phyloP scores from a whole-genome alignment of 2,797 vertebrate species.

The Rhinichthys osculus region DNA sequence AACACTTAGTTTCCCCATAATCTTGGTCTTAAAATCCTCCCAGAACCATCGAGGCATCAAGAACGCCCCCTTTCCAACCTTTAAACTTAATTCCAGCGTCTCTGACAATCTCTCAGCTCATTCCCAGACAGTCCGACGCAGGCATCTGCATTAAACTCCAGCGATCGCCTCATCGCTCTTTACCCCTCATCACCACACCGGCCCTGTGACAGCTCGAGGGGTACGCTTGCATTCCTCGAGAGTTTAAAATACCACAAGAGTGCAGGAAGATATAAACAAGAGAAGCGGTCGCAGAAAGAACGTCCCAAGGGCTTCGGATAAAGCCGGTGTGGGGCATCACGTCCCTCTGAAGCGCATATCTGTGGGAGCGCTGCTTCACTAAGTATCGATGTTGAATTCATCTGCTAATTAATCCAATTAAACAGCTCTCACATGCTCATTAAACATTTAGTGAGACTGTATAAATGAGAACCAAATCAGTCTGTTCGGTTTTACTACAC shows the following conservation, averaged over 20 bases:
- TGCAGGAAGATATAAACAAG: slow-evolving; percentile 37
- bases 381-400: slow-evolving; percentile 72
- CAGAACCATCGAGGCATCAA: slow-evolving; percentile 11
- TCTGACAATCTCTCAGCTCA: slow-evolving; percentile 52
- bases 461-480: slow-evolving; percentile 55
- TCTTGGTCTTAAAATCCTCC: slow-evolving; percentile 29
- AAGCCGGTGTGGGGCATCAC: slow-evolving; percentile 24
- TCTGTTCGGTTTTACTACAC: neutral
- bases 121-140: slow-evolving; percentile 62
- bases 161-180: slow-evolving; percentile 32
- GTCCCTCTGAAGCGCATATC: slow-evolving; percentile 61
- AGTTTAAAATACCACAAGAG: slow-evolving; percentile 63
- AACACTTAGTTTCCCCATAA: slow-evolving; percentile 40
- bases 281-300: slow-evolving; percentile 22
- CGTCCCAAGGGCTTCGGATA: slow-evolving; percentile 48
- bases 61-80: slow-evolving; percentile 39
- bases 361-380: slow-evolving; percentile 62
- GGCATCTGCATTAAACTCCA: slow-evolving; percentile 60
- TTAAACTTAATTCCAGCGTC: slow-evolving; percentile 30
- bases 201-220: slow-evolving; percentile 49
- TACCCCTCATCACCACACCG: slow-evolving; percentile 41
- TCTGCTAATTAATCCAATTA: slow-evolving; percentile 81
- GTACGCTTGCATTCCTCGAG: slow-evolving; percentile 61
- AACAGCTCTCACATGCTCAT: slow-evolving; percentile 68
- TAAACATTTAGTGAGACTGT: slow-evolving; percentile 67